phyloP scores from a whole-genome alignment of 2,797 vertebrate genomes.

The Anomalospiza imberbis region DNA sequence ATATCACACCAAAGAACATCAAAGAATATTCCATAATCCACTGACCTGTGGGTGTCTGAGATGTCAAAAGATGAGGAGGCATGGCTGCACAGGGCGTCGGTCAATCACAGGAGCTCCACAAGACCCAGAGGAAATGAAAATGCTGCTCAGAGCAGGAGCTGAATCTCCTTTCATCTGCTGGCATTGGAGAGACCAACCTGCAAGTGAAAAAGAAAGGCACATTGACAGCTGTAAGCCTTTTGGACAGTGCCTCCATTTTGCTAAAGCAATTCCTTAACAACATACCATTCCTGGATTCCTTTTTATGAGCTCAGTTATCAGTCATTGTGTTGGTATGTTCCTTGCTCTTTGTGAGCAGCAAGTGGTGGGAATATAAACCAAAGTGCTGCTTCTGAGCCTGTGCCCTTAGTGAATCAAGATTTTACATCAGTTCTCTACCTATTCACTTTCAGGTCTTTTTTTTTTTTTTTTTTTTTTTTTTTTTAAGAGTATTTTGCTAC shows the following conservation, averaged over 20 bases:
- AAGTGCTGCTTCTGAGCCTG: not conserved
- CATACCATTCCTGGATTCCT: not conserved
- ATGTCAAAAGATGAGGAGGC: not conserved
- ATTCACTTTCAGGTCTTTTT: not conserved
- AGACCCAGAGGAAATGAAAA: not conserved
- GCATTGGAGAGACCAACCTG: not conserved
- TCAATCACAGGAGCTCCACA: fast-evolving
- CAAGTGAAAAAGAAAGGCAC: not conserved
- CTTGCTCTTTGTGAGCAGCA: not conserved
- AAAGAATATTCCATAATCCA: not conserved
- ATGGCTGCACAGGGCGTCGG: not conserved
- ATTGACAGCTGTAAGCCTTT: not conserved
- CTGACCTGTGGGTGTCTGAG: not conserved
- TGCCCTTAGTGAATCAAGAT: not conserved
- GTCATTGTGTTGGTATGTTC: not conserved
- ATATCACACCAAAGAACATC: not conserved
- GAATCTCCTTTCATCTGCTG: not conserved
- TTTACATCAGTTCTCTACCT: not conserved
- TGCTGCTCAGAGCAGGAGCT: not conserved
- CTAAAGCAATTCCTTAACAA: not conserved
- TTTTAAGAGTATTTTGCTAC: not conserved
- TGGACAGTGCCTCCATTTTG: not conserved
- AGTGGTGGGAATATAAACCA: not conserved
- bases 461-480: not conserved
- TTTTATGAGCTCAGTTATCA: not conserved